Evolutionary conservation across 2,888 invertebrate species (phyloP).

Genomic region (Malacosoma neustria): DNA sequence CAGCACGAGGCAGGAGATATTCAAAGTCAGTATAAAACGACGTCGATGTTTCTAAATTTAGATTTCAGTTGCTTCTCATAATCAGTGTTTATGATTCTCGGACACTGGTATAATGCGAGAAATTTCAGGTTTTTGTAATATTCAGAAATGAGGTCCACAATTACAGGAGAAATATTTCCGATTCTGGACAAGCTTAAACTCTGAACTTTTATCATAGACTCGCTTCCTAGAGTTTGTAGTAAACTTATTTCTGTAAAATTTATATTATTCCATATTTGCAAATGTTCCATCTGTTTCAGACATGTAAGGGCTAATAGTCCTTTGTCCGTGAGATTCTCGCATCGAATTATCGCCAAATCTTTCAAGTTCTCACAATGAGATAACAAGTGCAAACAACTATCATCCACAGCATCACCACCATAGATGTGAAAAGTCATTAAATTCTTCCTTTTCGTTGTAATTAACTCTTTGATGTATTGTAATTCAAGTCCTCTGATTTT

Average conservation of each 20-base stretch:
- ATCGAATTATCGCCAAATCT: conserved; percentile 53
- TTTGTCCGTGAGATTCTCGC: conserved; percentile 52
- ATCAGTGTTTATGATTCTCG: conserved; percentile 47
- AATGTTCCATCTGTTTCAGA: conserved; percentile 35
- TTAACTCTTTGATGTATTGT: conserved; percentile 41
- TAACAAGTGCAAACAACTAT: conserved; percentile 40
- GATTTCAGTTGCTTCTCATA: conserved; percentile 56
- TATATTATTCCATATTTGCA: conserved; percentile 62
- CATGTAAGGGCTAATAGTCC: conserved; percentile 38
- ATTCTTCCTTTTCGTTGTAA: conserved; percentile 37
- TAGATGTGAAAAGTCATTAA: conserved; percentile 49
- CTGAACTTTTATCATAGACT: conserved; percentile 34
- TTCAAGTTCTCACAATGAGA: conserved; percentile 42
- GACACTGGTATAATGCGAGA: conserved; percentile 60
- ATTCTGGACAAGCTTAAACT: conserved; percentile 59
- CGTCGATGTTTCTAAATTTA: conserved; percentile 59
- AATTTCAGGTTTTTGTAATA: conserved; percentile 55
- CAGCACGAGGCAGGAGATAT: too few relatives aligned
- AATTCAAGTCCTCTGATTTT: conserved; percentile 49
- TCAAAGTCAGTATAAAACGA: conserved; percentile 43
- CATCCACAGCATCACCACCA: conserved; percentile 49
- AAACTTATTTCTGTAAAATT: conserved; percentile 47
- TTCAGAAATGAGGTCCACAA: conserved; percentile 56
- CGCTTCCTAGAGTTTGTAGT: conserved; percentile 37
- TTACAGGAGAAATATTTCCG: conserved; percentile 44